Evolutionary conservation across 2,888 invertebrate genomes (phyloP), one percentile per base, ranked within the genome.

Genomic region (Noctua comes): DNA sequence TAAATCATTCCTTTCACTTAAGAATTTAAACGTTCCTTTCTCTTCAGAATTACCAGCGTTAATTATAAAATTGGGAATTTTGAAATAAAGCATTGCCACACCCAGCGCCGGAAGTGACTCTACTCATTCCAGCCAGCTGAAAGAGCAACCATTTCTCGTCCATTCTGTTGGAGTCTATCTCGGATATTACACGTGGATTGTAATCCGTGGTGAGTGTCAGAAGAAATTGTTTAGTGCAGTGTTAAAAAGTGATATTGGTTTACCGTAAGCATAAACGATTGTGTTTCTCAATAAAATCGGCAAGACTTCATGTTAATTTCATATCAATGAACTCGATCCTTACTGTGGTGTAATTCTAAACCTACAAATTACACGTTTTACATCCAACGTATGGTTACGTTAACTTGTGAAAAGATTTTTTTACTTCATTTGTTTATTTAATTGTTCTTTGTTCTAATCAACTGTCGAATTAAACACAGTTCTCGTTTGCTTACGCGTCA

Each of bases 101-200:
- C 93, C 87, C 36, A 75, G 62, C 36, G 89, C 93, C 96, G 96
- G 96, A 97, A 95, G 93, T 95, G 94, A 94, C 92, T 93, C 92
- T 91, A 90, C 92, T 91, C 90, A 92, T 93, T 94, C 93, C 92
- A 95, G 93, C 92, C 95, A 96, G 94, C 92, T 93, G 93, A 93
- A 95, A 92, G 93, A 95, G 95, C 95, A 95, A 93, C 93, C 92
- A 94, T 96, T 96, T 94, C 97, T 97, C 97, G 97, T 97, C 96
- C 97, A 97, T 97, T 97, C 97, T 97, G 97, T 97, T 97, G 97
- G 97, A 97, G 97, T 97, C 97, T 97, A 96, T 97, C 96, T 97
- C 97, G 97, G 97, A 97, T 97, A 96, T 95, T 97, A 97, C 97
- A 97, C 96, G 96, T 95, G 93, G 94, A 92, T 93, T 94, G 94